Evolutionary conservation across 1,140 invertebrate genomes (phyloP).

Genomic region (Lethocerus indicus): DNA sequence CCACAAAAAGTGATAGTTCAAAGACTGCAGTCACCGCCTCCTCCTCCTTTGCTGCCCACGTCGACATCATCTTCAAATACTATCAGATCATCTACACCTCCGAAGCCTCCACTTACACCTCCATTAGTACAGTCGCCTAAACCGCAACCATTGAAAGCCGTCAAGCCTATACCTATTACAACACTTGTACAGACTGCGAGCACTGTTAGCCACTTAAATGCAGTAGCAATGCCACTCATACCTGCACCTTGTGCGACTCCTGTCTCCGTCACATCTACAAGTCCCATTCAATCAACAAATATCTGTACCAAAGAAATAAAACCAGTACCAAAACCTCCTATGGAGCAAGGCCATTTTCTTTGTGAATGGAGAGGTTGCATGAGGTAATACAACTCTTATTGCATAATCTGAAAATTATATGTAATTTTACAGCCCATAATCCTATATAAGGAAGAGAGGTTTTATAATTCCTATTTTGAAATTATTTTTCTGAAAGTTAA

Average conservation of each 20-base stretch:
- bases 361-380: constrained; percentile 87
- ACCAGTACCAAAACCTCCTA: not conserved
- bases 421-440: constrained; percentile 23
- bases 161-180: too few species aligned
- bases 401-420: too few species aligned
- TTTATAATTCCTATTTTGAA: too few species aligned
- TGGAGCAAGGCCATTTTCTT: constrained; percentile 33
- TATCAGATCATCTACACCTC: constrained; percentile 24
- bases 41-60: constrained; percentile 25
- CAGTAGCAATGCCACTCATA: constrained; percentile 13
- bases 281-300: constrained; percentile 15
- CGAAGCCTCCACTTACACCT: constrained; percentile 17
- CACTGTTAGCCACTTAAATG: constrained; percentile 6
- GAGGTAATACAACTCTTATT: constrained; percentile 38
- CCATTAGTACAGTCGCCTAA: constrained; percentile 4
- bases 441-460: too few species aligned
- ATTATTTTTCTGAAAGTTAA: too few species aligned
- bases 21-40: constrained; percentile 20
- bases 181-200: not conserved
- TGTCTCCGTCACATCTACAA: constrained; percentile 15
- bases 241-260: constrained; percentile 21
- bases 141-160: not conserved
- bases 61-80: constrained; percentile 26
- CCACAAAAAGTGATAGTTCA: constrained; percentile 40
- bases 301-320: constrained; percentile 23